These are phyloP conservation scores for Phocides pigmalion DNA, from an alignment of 1,140 invertebrate species.

Conservation along the genomic window DNA sequence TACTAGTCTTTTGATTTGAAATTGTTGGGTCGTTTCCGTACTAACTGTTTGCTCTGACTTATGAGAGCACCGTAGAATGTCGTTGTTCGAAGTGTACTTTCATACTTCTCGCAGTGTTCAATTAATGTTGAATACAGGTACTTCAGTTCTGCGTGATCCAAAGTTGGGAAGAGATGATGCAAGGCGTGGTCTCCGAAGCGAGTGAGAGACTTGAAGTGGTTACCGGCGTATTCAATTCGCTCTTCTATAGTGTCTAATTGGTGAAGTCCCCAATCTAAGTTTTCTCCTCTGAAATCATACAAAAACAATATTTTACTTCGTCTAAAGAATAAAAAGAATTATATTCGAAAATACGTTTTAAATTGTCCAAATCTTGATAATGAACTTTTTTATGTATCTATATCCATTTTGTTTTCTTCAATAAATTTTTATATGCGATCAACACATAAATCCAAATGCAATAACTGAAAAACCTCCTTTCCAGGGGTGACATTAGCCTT, in stretches of 20 bases:
- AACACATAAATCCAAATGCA: too few relatives aligned
- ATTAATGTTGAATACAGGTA: conserved; percentile 67
- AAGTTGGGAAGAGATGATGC: conserved; percentile 92
- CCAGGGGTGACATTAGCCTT: too few relatives aligned
- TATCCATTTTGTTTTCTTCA: too few relatives aligned
- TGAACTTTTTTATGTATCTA: too few relatives aligned
- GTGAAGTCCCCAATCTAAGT: conserved; percentile 91
- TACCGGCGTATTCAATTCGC: conserved; percentile 82
- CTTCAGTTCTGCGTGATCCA: conserved; percentile 89
- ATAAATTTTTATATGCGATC: too few relatives aligned
- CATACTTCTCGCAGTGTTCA: conserved; percentile 71
- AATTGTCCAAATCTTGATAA: too few relatives aligned
- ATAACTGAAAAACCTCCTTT: too few relatives aligned
- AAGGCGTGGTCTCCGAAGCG: conserved; percentile 91
- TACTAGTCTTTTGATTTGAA: conserved; percentile 47
- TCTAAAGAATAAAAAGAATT: too few relatives aligned
- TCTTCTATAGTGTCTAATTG: conserved; percentile 91
- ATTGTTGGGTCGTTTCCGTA: conserved; percentile 60
- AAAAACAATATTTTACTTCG: neutral
- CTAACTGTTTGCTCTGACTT: conserved; percentile 65
- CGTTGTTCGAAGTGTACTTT: conserved; percentile 54
- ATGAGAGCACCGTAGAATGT: conserved; percentile 61
- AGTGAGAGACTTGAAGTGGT: conserved; percentile 86
- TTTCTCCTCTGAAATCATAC: conserved; percentile 57
- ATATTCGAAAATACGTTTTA: too few relatives aligned